These are phyloP conservation scores for Lepisosteus oculatus DNA, from an alignment of 2,113 vertebrate genomes.

Conservation along the genomic window DNA sequence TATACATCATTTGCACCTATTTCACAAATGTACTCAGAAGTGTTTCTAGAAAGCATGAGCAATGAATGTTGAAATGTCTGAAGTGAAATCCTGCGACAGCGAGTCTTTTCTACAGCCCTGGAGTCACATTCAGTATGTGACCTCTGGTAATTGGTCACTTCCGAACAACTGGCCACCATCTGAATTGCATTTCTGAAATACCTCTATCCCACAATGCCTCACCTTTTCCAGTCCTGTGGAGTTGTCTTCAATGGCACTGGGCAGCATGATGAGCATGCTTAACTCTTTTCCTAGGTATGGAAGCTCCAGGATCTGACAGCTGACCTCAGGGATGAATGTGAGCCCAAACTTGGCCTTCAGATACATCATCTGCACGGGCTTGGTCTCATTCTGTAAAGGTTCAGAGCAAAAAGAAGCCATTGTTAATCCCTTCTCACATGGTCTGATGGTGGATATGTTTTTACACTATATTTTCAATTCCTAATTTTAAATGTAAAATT, in stretches of 20 bases:
- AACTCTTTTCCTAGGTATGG: conserved; percentile 53
- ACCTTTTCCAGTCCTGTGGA: conserved; percentile 63
- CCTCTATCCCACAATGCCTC: background rate
- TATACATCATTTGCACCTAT: too few species aligned
- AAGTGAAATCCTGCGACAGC: too few species aligned
- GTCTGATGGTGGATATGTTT: too few species aligned
- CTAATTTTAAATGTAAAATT: background rate
- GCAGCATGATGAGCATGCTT: conserved; percentile 69
- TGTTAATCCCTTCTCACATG: too few species aligned
- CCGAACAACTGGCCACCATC: background rate
- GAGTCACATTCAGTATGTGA: background rate
- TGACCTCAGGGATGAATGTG: conserved; percentile 62
- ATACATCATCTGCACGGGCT: conserved; percentile 82
- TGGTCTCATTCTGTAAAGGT: conserved; percentile 71
- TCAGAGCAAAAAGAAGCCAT: background rate
- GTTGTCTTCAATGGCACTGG: conserved; percentile 56
- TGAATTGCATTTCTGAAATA: background rate
- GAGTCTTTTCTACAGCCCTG: too few species aligned
- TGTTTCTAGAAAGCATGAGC: too few species aligned
- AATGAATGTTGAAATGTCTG: too few species aligned
- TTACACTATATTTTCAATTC: too few species aligned
- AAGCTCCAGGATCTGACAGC: conserved; percentile 63
- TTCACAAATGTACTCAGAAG: too few species aligned
- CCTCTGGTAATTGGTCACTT: background rate
- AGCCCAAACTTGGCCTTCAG: conserved; percentile 68